Evolutionary conservation across 2,113 vertebrate genomes (phyloP).

Genomic region (Menidia beryllina): DNA sequence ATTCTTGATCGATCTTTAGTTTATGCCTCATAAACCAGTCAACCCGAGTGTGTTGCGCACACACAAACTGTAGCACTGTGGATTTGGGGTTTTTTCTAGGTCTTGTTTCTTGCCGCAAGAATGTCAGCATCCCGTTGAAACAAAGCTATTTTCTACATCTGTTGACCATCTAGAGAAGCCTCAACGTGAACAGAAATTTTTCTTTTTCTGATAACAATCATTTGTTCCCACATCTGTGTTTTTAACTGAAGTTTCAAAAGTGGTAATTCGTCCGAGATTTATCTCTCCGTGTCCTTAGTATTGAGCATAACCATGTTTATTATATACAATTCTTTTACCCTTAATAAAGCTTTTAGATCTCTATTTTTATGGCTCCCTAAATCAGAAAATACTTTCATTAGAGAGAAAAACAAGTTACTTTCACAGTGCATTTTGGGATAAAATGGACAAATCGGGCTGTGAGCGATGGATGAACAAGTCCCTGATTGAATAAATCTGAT

Average conservation of each 20-base stretch:
- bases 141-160: slow-evolving; percentile 35
- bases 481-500: not conserved
- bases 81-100: slow-evolving; percentile 6
- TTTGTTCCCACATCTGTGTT: slow-evolving; percentile 4
- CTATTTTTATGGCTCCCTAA: no score
- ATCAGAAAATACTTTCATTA: no score
- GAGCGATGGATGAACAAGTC: not conserved
- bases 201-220: slow-evolving; percentile 49
- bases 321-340: not conserved
- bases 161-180: slow-evolving; percentile 36
- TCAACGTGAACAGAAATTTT: slow-evolving; percentile 33
- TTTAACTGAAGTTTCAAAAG: slow-evolving; percentile 36
- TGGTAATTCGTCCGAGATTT: not conserved
- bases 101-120: slow-evolving; percentile 22
- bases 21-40: slow-evolving; percentile 8
- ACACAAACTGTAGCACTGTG: not conserved
- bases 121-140: slow-evolving; percentile 18
- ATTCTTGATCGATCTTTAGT: not conserved
- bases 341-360: not conserved
- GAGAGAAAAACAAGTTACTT: not conserved
- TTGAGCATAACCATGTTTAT: not conserved
- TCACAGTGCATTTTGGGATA: not conserved
- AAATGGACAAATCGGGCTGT: not conserved
- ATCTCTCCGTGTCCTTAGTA: not conserved
- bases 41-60: not conserved